Evolutionary conservation across 2,888 invertebrate genomes (phyloP).

Genomic region (Pachydiplax longipennis): DNA sequence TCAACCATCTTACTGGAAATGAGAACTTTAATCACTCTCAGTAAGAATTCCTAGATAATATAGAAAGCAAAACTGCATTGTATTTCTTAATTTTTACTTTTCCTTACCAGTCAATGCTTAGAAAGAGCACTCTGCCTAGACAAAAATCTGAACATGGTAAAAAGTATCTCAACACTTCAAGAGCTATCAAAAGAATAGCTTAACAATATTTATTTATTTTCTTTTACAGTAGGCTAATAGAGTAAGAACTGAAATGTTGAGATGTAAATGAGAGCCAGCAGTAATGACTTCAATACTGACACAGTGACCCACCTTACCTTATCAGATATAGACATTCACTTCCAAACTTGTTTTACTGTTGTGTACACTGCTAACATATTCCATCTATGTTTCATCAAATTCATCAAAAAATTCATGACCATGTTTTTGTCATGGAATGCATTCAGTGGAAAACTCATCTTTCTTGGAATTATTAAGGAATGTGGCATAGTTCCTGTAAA

Average conservation of each 20-base stretch:
- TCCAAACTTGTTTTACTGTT: slow-evolving; percentile 31
- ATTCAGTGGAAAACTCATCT: slow-evolving; percentile 35
- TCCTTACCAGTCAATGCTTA: slow-evolving; percentile 11
- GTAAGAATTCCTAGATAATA: neutral
- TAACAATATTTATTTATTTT: neutral
- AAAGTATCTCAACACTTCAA: slow-evolving; percentile 19
- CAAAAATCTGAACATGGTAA: slow-evolving; percentile 37
- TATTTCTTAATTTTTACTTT: slow-evolving; percentile 32
- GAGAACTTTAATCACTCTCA: neutral
- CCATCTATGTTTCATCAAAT: slow-evolving; percentile 31
- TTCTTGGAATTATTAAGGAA: neutral
- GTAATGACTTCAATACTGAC: slow-evolving; percentile 40
- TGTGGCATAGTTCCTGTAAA: slow-evolving; percentile 18
- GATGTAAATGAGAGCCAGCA: slow-evolving; percentile 30
- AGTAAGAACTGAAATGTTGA: slow-evolving; percentile 20
- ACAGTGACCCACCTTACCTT: slow-evolving; percentile 42
- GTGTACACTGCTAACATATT: slow-evolving; percentile 38
- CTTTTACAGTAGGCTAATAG: neutral
- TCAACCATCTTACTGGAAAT: slow-evolving; percentile 7
- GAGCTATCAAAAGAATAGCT: neutral
- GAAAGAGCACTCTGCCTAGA: slow-evolving; percentile 39
- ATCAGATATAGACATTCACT: slow-evolving; percentile 43
- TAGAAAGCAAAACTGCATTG: neutral
- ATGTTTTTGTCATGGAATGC: slow-evolving; percentile 45
- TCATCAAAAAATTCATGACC: slow-evolving; percentile 36